These are phyloP conservation scores for Rhagium mordax DNA, from an alignment of 2,888 invertebrate genomes.

Conservation along the genomic window DNA sequence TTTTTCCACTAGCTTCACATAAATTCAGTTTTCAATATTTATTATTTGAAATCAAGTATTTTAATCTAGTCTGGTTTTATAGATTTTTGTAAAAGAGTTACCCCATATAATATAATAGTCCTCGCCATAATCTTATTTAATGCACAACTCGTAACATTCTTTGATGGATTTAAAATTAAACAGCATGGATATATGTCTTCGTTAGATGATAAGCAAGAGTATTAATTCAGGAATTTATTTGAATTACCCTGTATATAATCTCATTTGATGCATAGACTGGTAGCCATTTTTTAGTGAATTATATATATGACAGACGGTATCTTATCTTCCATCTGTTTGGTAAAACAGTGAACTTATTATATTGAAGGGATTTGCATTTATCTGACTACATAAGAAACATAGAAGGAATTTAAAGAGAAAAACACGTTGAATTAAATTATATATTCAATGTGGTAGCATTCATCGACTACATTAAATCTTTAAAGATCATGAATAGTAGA, in stretches of 20 bases:
- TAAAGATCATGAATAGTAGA: conserved; percentile 39
- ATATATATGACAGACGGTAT: not conserved
- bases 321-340: not conserved
- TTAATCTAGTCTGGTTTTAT: no score
- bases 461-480: conserved; percentile 34
- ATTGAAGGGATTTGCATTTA: conserved; percentile 31
- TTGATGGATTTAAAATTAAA: no score
- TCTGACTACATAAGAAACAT: conserved; percentile 6
- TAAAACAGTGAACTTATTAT: conserved; percentile 4
- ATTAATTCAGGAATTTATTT: not conserved
- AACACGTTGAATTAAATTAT: conserved; percentile 29
- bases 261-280: not conserved
- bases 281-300: not conserved
- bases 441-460: conserved; percentile 33
- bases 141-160: no score
- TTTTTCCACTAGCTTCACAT: no score
- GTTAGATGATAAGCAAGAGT: no score
- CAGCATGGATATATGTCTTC: no score
- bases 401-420: conserved; percentile 25
- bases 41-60: no score
- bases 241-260: not conserved
- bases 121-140: no score
- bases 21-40: no score
- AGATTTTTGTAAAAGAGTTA: no score
- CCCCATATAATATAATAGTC: no score